These are phyloP conservation scores for Centruroides vittatus DNA, from an alignment of 1,140 invertebrate species.

Conservation along the genomic window DNA sequence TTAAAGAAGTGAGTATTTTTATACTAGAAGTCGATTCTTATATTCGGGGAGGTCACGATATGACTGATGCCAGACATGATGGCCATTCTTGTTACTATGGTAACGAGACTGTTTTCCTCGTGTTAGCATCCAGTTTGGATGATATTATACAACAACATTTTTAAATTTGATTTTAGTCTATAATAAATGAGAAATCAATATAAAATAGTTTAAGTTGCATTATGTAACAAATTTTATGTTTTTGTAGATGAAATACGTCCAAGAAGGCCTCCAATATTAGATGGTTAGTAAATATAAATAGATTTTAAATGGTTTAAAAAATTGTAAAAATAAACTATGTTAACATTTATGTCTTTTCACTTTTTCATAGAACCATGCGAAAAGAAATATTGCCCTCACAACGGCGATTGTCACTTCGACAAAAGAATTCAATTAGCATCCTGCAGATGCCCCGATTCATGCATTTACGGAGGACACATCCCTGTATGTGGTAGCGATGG, in stretches of 20 bases:
- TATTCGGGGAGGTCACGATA: too few species aligned
- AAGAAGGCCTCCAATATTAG: slow-evolving; percentile 9
- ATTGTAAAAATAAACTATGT: too few species aligned
- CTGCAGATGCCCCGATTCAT: slow-evolving; percentile 20
- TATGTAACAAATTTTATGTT: background rate
- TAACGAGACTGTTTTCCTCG: too few species aligned
- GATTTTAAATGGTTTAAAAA: background rate
- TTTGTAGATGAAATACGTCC: slow-evolving; percentile 13
- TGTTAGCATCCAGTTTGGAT: too few species aligned
- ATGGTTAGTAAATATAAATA: slow-evolving; percentile 10
- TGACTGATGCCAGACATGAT: too few species aligned
- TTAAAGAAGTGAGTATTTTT: too few species aligned
- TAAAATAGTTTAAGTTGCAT: background rate
- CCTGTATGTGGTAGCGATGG: slow-evolving; percentile 26
- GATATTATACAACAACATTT: background rate
- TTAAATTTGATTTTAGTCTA: background rate
- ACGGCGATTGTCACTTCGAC: slow-evolving; percentile 18
- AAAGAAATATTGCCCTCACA: slow-evolving; percentile 18
- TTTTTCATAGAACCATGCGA: slow-evolving; percentile 18
- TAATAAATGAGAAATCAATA: too few species aligned
- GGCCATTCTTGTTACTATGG: too few species aligned
- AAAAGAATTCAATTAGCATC: background rate
- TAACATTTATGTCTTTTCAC: background rate
- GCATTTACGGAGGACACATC: slow-evolving; percentile 12
- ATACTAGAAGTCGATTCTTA: too few species aligned